Base-by-base conservation (phyloP, 2,113 vertebrate genomes). In the Gymnogyps californianus region DNA sequence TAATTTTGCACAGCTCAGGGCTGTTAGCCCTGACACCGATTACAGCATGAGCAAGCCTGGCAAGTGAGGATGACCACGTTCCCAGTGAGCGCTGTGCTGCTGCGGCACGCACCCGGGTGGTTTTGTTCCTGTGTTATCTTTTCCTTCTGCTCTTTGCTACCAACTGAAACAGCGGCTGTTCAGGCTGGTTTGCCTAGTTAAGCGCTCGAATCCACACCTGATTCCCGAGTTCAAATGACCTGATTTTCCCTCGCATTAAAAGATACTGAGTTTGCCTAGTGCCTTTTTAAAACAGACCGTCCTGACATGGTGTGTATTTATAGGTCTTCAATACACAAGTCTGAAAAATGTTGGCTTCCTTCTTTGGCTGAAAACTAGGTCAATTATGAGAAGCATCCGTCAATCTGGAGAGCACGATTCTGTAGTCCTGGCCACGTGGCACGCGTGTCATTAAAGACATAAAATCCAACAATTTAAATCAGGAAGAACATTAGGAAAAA, bases 331-430 rank as follows among this genome's bases (percentile, higher is more conserved):
- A 1, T 36, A 15, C 9, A 51, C 38, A 38, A 69, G 36, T 9
- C 59, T 90, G 55, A 61, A 36, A 75, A 85, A 24, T 2, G 0
- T 28, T 93, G 85, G 59, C 91, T 87, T 66, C 64, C 24, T 87
- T 61, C 82, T 82, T 71, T 85, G 85, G 64, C 82, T 90, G 79
- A 70, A 82, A 93, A 70, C 13, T 87, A 36, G 51, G 59, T 87
- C 70, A 96, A 95, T 93, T 75, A 70, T 15, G 42, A 58, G 55
- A 44, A 87, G 64, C 64, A 66, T 82, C 65, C 96, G 85, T 46
- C 85, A 78, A 26, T 21, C 46, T 87, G 66, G 74, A 90, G 65
- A 51, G 40, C 62, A 28, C 4, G 3, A 17, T 31, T 51, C 38
- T 55, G 52, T 69, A 46, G 59, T 57, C 64, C 74, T 66, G 74